Conservation (phyloP, 2,888 invertebrate species). For the Merodon equestris region DNA sequence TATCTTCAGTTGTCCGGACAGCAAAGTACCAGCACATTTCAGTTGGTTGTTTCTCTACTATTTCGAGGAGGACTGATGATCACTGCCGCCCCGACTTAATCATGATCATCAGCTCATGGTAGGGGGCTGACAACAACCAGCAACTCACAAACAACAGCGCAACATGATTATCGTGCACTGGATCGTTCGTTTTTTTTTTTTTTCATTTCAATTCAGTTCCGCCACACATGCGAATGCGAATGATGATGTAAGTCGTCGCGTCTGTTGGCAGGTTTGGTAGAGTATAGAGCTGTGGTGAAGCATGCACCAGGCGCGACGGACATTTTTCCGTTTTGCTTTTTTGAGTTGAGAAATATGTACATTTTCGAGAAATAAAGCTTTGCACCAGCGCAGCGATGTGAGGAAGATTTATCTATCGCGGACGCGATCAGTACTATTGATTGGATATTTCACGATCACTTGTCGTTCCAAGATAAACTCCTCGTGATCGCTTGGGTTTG, state of each 20-base stretch:
- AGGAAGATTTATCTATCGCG: too few relatives aligned
- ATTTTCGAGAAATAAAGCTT: constrained; percentile 28
- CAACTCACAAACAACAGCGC: constrained; percentile 25
- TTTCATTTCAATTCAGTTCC: constrained; percentile 40
- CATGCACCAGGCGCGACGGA: constrained; percentile 51
- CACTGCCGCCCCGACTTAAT: constrained; percentile 24
- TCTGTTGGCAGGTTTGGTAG: too few relatives aligned
- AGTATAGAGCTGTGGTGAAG: constrained; percentile 15
- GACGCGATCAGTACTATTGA: constrained; percentile 23
- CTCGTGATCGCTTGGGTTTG: neutral
- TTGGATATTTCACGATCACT: too few relatives aligned
- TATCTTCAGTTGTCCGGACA: constrained; percentile 29
- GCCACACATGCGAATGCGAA: constrained; percentile 53
- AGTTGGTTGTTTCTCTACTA: neutral
- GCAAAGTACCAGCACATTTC: neutral
- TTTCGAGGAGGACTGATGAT: constrained; percentile 38
- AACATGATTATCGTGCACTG: constrained; percentile 56
- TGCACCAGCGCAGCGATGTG: too few relatives aligned
- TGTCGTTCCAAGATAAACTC: neutral
- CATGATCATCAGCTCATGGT: constrained; percentile 22
- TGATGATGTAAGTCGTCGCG: constrained; percentile 49
- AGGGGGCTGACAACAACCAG: constrained; percentile 17
- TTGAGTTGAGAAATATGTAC: constrained; percentile 34
- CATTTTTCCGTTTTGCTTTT: constrained; percentile 2
- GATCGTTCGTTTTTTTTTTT: constrained; percentile 16